phyloP scores from a whole-genome alignment of 2,888 invertebrate species.

The Heliconius charithonia region DNA sequence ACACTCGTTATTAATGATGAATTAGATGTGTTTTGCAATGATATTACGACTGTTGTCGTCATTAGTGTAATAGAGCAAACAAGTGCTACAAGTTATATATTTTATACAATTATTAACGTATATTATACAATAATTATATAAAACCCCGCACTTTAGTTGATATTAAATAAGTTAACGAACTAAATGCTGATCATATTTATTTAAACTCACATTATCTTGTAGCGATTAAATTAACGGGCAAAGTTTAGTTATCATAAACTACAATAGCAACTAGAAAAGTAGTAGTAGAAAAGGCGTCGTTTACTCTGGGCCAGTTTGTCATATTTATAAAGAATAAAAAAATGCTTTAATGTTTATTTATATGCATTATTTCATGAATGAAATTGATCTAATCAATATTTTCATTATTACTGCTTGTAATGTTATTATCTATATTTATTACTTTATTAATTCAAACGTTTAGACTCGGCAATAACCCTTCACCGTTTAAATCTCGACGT shows the following conservation, averaged over 20 bases:
- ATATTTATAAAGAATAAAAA: background rate
- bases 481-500: constrained; percentile 34
- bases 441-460: constrained; percentile 14
- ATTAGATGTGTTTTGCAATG: constrained; percentile 38
- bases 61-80: constrained; percentile 29
- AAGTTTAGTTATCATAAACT: no score
- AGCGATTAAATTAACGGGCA: background rate
- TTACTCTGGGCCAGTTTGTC: no score
- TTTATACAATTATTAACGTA: constrained; percentile 4
- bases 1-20: constrained; percentile 38
- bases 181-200: background rate
- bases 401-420: background rate
- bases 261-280: no score
- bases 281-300: no score
- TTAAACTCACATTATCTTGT: background rate
- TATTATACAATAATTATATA: constrained; percentile 7
- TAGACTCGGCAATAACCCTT: constrained; percentile 35
- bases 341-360: background rate
- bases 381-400: background rate
- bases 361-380: background rate
- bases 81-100: constrained; percentile 16
- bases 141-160: background rate
- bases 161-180: background rate
- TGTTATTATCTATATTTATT: background rate
- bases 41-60: constrained; percentile 30